Percentiles rank a stretch among this genome's conserved stretches.
phyloP scores from a whole-genome alignment of 2,888 invertebrate species.

The Candidula unifasciata region DNA sequence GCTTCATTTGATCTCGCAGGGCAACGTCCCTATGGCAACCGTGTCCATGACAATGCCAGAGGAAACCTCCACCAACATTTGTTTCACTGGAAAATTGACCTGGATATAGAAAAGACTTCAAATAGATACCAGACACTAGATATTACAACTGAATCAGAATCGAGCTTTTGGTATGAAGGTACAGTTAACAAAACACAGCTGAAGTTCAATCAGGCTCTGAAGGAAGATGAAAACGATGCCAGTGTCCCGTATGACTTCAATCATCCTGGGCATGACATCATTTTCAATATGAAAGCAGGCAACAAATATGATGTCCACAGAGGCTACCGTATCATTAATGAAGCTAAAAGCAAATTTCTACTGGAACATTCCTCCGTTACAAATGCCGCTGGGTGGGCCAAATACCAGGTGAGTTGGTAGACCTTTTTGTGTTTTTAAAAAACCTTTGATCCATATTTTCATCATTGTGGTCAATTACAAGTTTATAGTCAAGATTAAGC shows the following conservation, averaged over 20 bases:
- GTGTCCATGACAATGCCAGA: slow-evolving; percentile 61
- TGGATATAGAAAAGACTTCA: slow-evolving; percentile 66
- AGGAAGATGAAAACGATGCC: slow-evolving; percentile 64
- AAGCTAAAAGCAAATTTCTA: slow-evolving; percentile 61
- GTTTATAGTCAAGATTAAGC: too few relatives aligned
- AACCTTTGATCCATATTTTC: too few relatives aligned
- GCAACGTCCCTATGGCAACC: slow-evolving; percentile 64
- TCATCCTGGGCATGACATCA: slow-evolving; percentile 62
- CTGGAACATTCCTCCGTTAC: slow-evolving; percentile 60
- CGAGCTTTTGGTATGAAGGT: slow-evolving; percentile 53
- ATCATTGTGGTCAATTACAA: too few relatives aligned
- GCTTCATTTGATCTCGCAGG: slow-evolving; percentile 63
- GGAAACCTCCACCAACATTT: slow-evolving; percentile 70
- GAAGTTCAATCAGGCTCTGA: slow-evolving; percentile 56
- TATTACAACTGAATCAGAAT: slow-evolving; percentile 51
- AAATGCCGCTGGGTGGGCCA: slow-evolving; percentile 68
- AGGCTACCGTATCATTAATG: slow-evolving; percentile 66
- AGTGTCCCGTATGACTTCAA: slow-evolving; percentile 60
- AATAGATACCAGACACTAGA: slow-evolving; percentile 68
- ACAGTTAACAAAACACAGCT: slow-evolving; percentile 62
- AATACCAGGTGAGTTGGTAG: slow-evolving; percentile 42
- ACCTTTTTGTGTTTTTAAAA: background rate
- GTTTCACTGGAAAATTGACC: slow-evolving; percentile 72
- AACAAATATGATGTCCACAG: slow-evolving; percentile 59
- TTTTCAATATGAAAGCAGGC: slow-evolving; percentile 60